Base-by-base conservation (phyloP, 2,888 invertebrate species). In the Spilosoma lubricipeda region DNA sequence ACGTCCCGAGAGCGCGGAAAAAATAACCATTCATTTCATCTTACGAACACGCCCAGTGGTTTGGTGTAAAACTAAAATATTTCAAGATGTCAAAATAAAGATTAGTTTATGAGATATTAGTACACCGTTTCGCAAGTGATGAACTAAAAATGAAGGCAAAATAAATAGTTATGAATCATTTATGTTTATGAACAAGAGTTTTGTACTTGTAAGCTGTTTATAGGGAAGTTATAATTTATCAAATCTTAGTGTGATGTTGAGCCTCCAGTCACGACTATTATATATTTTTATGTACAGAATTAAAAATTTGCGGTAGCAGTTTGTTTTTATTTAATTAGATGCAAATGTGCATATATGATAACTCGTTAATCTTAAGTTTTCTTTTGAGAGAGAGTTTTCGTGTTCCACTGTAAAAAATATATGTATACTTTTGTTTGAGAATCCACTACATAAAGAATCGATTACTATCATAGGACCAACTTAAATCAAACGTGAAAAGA, bases 11-110 rank as follows among this genome's bases (percentile, higher is more conserved):
- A 78, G 74, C 70, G 56, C 33, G 63, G 63, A 70, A 71, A 71
- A 72, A 69, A 72, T 69, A 72, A 20, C 48, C 27, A 48, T 59
- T 90, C 87, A 91, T 90, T 88, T 87, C 77, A 85, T 82, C 84
- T 83, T 79, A 64, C 36, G 68, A 77, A 77, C 69, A 68, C 70
- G 72, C 59, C 30, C 59, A 69, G 70, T 39, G 64, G 70, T 67
- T 75, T 70, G 63, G 33, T 11, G 45, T 67, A 39, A 23, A 75
- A 69, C 23, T 67, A 72, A 75, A 67, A 69, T 75, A 72, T 18
- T 30, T 56, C 48, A 30, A 23, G 27, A 36, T 70, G 72, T 75
- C 75, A 75, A 70, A 75, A 75, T 75, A 75, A 36, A 69, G 67
- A 75, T 75, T 72, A 75, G 36, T 9, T 52, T 67, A 52, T 70